A percentile compares a stretch with the other conserved stretches of the same genome.
These are phyloP conservation scores for Deroplatys truncata DNA, from an alignment of 2,888 invertebrate species.

Conservation along the genomic window DNA sequence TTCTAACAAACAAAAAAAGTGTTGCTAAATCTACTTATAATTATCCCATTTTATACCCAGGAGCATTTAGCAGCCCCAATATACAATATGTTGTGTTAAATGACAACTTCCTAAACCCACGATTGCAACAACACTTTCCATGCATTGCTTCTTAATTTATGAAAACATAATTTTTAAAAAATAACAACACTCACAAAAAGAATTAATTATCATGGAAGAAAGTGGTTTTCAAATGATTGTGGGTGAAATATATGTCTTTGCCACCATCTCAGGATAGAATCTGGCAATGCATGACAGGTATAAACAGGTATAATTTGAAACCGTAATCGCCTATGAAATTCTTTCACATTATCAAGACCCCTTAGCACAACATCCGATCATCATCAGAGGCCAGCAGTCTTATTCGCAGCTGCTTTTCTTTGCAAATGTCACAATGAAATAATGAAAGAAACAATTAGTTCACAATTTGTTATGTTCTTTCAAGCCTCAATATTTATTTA, in stretches of 20 bases:
- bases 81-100: background rate
- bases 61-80: conserved; percentile 3
- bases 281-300: background rate
- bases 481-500: background rate
- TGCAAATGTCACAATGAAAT: background rate
- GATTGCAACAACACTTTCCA: background rate
- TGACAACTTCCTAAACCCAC: conserved; percentile 12
- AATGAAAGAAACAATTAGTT: background rate
- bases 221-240: background rate
- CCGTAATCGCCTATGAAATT: background rate
- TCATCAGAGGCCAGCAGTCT: background rate
- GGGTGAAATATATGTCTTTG: background rate
- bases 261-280: background rate
- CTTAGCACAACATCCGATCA: background rate
- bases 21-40: conserved; percentile 9
- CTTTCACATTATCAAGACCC: background rate
- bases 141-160: conserved; percentile 9
- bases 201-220: conserved; percentile 4
- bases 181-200: conserved; percentile 2
- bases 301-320: background rate
- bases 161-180: conserved; percentile 1
- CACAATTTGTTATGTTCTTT: background rate
- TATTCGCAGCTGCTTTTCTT: background rate
- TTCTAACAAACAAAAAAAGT: conserved; percentile 4
- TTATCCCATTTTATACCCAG: conserved; percentile 9